These are phyloP conservation scores for Plectrocnemia conspersa DNA, from an alignment of 1,140 invertebrate species.

Conservation along the genomic window DNA sequence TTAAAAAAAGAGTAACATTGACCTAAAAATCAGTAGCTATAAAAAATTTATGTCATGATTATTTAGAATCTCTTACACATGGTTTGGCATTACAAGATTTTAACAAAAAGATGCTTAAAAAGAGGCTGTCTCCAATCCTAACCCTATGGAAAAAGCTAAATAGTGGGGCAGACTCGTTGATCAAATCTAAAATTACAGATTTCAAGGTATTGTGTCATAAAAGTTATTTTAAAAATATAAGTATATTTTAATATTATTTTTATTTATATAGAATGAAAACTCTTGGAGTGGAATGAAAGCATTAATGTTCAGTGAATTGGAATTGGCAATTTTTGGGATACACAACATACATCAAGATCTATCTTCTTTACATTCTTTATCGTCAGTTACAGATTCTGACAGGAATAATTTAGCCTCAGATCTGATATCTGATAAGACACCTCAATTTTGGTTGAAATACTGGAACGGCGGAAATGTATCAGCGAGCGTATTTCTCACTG, in stretches of 20 bases:
- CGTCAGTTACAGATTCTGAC: constrained; percentile 1
- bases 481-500: constrained; percentile 20
- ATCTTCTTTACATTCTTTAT: constrained; percentile 11
- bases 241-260: no score
- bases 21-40: no score
- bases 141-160: constrained; percentile 34
- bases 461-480: constrained; percentile 20
- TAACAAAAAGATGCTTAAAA: constrained; percentile 25
- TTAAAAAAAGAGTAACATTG: no score
- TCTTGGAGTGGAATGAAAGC: constrained; percentile 20
- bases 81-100: neutral
- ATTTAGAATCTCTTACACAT: constrained; percentile 1
- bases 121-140: constrained; percentile 28
- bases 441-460: constrained; percentile 13
- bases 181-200: constrained; percentile 25
- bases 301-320: constrained; percentile 24
- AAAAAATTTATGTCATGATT: no score
- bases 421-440: constrained; percentile 31
- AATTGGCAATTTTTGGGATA: constrained; percentile 20
- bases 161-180: constrained; percentile 23
- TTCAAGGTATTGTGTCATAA: constrained; percentile 20
- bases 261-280: constrained; percentile 7
- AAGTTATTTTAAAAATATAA: no score
- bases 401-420: constrained; percentile 11
- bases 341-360: constrained; percentile 23